These are phyloP conservation scores for Nipponacmea schrenckii DNA, from an alignment of 2,888 invertebrate genomes.

Conservation along the genomic window DNA sequence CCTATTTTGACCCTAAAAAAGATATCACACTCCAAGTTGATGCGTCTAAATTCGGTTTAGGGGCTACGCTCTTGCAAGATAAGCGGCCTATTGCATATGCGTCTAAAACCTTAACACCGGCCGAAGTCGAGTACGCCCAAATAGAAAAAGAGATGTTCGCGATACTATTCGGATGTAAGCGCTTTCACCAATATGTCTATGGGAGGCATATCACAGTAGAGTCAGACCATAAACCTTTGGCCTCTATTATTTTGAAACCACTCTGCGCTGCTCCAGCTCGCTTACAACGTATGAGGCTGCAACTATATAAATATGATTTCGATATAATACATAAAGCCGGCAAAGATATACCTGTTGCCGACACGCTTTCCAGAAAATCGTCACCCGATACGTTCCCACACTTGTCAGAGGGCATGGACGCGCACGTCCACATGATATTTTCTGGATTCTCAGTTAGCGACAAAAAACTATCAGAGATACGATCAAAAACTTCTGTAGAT, in stretches of 20 bases:
- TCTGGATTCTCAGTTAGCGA: constrained; percentile 26
- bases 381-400: constrained; percentile 24
- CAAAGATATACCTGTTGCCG: constrained; percentile 7
- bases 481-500: constrained; percentile 21
- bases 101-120: constrained; percentile 19
- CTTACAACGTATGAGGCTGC: constrained; percentile 14
- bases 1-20: constrained; percentile 19
- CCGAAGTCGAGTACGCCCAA: constrained; percentile 27
- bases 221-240: constrained; percentile 24
- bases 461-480: constrained; percentile 27
- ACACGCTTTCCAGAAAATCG: constrained; percentile 18
- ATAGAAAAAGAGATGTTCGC: constrained; percentile 27
- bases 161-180: constrained; percentile 14
- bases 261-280: constrained; percentile 1
- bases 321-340: constrained; percentile 3
- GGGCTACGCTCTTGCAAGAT: constrained; percentile 29
- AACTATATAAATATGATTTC: constrained; percentile 16
- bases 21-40: constrained; percentile 8
- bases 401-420: constrained; percentile 24
- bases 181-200: constrained; percentile 14
- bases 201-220: neutral
- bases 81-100: constrained; percentile 25
- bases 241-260: constrained; percentile 15
- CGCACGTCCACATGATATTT: constrained; percentile 30
- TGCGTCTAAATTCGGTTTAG: constrained; percentile 25